phyloP scores from a whole-genome alignment of 2,797 vertebrate species.

The Erithacus rubecula region DNA sequence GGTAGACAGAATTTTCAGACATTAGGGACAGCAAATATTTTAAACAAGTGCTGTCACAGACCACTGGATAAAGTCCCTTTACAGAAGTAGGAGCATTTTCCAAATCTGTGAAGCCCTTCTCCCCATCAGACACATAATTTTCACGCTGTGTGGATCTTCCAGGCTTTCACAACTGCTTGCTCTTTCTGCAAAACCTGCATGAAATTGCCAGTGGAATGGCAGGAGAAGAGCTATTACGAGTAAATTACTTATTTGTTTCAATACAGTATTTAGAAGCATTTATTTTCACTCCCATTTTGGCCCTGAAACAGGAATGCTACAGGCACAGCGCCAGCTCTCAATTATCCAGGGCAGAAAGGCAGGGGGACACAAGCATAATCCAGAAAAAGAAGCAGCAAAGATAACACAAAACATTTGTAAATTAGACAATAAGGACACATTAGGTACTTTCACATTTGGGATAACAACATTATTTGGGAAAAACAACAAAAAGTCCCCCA shows the following conservation, averaged over 20 bases:
- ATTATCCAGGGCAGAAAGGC: slow-evolving; percentile 18
- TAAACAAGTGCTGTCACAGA: not conserved
- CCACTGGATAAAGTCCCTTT: not conserved
- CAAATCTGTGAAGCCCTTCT: not conserved
- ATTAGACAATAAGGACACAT: not conserved
- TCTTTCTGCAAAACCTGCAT: not conserved
- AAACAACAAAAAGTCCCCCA: not conserved
- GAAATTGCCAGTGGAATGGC: not conserved
- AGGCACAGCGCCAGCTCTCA: slow-evolving; percentile 3
- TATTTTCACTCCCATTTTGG: slow-evolving; percentile 56
- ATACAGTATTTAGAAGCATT: slow-evolving; percentile 21
- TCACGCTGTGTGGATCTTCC: not conserved
- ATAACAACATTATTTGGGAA: not conserved
- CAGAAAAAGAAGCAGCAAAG: slow-evolving; percentile 6
- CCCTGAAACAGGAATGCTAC: not conserved
- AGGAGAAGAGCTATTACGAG: not conserved
- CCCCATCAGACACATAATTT: not conserved
- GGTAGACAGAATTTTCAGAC: not conserved
- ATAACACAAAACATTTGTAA: not conserved
- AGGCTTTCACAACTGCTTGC: not conserved
- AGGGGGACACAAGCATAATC: not conserved
- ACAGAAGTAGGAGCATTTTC: not conserved
- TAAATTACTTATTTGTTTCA: slow-evolving; percentile 37
- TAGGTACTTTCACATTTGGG: not conserved
- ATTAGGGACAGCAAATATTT: not conserved